Conservation (phyloP, 2,113 vertebrate genomes). For the Sminthopsis crassicaudata region DNA sequence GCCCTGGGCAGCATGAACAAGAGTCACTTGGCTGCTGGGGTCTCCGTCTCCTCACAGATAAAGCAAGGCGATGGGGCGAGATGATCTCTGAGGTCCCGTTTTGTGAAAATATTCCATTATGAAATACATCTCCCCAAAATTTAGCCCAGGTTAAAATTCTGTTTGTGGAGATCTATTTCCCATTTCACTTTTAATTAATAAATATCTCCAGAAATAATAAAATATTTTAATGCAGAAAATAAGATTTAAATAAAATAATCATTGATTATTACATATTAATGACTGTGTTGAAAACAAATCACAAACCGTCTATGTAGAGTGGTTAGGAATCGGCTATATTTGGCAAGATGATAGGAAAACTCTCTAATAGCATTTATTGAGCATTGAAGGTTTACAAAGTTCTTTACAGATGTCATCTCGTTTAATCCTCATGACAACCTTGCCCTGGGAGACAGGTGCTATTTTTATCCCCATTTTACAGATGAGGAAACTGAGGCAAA, state of each 20-base stretch:
- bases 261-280: not conserved
- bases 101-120: not conserved
- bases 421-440: not conserved
- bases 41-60: not conserved
- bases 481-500: not conserved
- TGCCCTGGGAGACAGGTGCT: not conserved
- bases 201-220: not conserved
- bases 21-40: too few relatives aligned
- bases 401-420: not conserved
- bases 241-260: not conserved
- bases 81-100: not conserved
- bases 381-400: not conserved
- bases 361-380: not conserved
- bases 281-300: not conserved
- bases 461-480: not conserved
- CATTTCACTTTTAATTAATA: not conserved
- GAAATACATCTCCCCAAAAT: not conserved
- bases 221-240: not conserved
- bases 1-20: too few relatives aligned
- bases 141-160: not conserved
- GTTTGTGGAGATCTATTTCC: not conserved
- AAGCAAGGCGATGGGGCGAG: not conserved
- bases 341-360: not conserved
- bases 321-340: not conserved
- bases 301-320: not conserved